Base-by-base conservation (phyloP, 2,797 vertebrate species). In the Selene dorsalis region DNA sequence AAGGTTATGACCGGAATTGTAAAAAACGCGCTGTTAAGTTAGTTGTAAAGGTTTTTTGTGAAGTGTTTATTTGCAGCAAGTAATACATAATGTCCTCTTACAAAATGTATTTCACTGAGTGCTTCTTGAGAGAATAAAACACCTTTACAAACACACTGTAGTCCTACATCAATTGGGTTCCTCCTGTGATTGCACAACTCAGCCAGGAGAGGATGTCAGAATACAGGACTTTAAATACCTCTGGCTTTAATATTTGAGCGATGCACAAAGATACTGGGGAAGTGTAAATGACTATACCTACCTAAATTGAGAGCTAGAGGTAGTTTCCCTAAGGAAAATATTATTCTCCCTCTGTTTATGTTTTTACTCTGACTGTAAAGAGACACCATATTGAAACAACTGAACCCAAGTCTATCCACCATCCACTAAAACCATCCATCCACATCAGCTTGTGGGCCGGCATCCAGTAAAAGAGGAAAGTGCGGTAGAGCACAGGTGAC, bases 141-240 rank as follows among this genome's bases (percentile, higher is more conserved):
- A 41, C 6, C 0, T 57, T 32, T 3, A 53, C 17, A 8, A 4
- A 24, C 6, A 16, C 4, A 2, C 9, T 45, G 43, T 18, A 6
- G n/a, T 45, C 41, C 26, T 6, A 7, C 4, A 39, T 20, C 1
- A 32, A 4, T 3, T 6, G 24, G 16, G 6, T 61, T 16, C 22
- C 16, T 17, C 69, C 57, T 69, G 18, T 26, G 43, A 56, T 84
- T 69, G 4, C 75, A 84, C 26, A 13, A 18, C 0, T 70, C 18
- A 20, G 20, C 63, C 88, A 88, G 56, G 12, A 68, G 88, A 79
- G 73, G 76, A 83, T 30, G 67, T 17, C 47, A 30, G 14, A 80
- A 24, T 11, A 50, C 56, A 66, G 70, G 43, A n/a, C 14, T 0
- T 3, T 41, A 38, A 26, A 68, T 35, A 8, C 4, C 22, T 57